phyloP scores from a whole-genome alignment of 2,113 vertebrate species.

The Telmatochromis bifrenatus region DNA sequence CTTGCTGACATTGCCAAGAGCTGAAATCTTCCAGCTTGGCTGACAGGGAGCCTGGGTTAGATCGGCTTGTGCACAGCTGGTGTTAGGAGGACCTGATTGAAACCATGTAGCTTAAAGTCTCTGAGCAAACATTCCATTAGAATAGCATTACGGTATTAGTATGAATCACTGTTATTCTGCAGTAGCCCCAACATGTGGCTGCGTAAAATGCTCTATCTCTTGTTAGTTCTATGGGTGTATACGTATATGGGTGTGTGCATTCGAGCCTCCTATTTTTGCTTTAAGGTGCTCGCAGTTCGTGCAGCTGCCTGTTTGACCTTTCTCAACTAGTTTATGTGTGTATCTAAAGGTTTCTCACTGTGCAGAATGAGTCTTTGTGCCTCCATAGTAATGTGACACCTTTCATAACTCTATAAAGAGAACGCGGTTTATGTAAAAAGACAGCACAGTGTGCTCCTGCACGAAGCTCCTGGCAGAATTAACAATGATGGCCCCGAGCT shows the following conservation, averaged over 20 bases:
- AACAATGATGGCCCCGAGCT: conserved; percentile 34
- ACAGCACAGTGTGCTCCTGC: conserved; percentile 10
- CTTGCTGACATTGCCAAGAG: background rate
- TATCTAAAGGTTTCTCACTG: conserved; percentile 28
- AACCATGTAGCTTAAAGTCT: conserved; percentile 22
- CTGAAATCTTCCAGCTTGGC: conserved; percentile 5
- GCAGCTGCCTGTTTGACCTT: background rate
- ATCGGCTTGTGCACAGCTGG: conserved; percentile 6
- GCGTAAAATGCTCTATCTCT: background rate
- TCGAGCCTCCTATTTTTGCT: background rate
- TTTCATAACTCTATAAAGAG: conserved; percentile 33
- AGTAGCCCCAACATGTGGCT: background rate
- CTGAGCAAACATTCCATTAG: conserved; percentile 25
- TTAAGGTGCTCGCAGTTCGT: background rate
- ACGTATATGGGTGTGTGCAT: background rate
- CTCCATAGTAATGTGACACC: conserved; percentile 35
- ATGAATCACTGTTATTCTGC: background rate
- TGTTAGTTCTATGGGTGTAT: background rate
- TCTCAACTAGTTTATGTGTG: background rate
- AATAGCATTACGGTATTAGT: conserved; percentile 4
- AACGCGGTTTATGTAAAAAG: conserved; percentile 15
- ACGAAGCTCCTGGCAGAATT: conserved; percentile 38
- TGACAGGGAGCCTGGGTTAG: background rate
- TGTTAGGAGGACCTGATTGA: conserved; percentile 29
- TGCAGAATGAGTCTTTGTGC: conserved; percentile 8